These are phyloP conservation scores for Sinocyclocheilus anophthalmus DNA, from an alignment of 2,113 vertebrate genomes.

Conservation along the genomic window DNA sequence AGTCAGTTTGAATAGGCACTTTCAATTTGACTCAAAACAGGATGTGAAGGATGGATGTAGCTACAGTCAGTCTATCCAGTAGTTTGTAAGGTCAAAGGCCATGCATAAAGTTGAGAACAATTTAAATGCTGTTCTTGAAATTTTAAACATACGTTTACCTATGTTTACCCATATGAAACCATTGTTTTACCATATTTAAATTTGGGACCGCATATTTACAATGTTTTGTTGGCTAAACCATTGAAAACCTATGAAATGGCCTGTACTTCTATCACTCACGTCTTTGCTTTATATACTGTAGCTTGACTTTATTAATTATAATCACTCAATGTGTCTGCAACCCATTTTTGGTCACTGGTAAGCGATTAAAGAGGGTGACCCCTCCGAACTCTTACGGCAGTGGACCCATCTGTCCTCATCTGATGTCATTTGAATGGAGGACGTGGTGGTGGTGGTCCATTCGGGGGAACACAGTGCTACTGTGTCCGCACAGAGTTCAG, in stretches of 20 bases:
- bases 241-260: background rate
- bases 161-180: background rate
- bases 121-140: background rate
- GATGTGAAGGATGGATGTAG: background rate
- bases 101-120: background rate
- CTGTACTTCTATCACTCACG: background rate
- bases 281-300: background rate
- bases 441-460: constrained; percentile 65
- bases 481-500: constrained; percentile 69
- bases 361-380: constrained; percentile 34
- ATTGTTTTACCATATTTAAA: background rate
- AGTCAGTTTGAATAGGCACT: no score
- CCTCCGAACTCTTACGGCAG: constrained; percentile 26
- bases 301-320: background rate
- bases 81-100: background rate
- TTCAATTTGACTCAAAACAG: background rate
- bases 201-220: background rate
- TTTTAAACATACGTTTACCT: background rate
- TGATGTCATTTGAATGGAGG: constrained; percentile 69
- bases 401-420: constrained; percentile 51
- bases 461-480: constrained; percentile 70
- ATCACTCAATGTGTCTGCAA: background rate
- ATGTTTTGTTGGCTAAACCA: background rate
- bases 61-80: no score
- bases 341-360: background rate